phyloP scores from a whole-genome alignment of 2,797 vertebrate species.

The Trichosurus vulpecula region DNA sequence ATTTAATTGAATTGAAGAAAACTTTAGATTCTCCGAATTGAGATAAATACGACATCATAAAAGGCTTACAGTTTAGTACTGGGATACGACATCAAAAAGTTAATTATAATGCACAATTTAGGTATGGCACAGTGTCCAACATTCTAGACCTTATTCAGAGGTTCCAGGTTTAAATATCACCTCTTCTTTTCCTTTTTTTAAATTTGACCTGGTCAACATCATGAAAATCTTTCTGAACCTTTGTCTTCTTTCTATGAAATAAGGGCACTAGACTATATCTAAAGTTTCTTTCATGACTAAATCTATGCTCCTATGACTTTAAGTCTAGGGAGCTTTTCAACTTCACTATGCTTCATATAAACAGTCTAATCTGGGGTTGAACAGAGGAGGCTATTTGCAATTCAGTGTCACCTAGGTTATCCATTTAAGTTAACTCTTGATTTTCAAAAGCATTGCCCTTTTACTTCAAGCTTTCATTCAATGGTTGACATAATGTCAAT shows the following conservation, averaged over 20 bases:
- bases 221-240: not conserved
- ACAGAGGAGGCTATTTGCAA: not conserved
- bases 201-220: not conserved
- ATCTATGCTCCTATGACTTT: not conserved
- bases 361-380: not conserved
- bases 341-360: not conserved
- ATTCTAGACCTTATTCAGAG: not conserved
- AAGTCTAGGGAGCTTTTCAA: not conserved
- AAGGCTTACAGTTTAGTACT: not conserved
- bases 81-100: not conserved
- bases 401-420: not conserved
- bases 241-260: not conserved
- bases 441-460: not conserved
- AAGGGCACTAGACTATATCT: not conserved
- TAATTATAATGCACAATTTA: not conserved
- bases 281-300: not conserved
- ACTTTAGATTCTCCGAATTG: not conserved
- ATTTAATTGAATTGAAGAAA: not conserved
- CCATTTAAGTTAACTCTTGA: not conserved
- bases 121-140: not conserved
- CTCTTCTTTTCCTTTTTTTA: not conserved
- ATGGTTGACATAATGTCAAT: not conserved
- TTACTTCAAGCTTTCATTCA: not conserved
- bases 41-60: not conserved
- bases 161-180: not conserved